These are phyloP conservation scores for Alcis repandata DNA, from an alignment of 2,888 invertebrate genomes.

Conservation along the genomic window DNA sequence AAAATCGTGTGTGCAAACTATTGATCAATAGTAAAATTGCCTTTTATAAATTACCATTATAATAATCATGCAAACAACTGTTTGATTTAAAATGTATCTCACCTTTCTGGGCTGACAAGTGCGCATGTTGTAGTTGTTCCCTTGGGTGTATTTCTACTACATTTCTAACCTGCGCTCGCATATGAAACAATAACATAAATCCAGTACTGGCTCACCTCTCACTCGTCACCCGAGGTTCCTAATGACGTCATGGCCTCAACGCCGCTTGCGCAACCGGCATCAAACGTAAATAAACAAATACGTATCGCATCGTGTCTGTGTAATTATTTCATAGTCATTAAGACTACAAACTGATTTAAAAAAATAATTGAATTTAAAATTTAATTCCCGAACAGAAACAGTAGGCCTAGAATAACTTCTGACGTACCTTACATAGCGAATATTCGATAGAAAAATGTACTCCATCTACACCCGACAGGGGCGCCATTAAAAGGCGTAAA, in stretches of 20 bases:
- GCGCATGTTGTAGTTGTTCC: constrained; percentile 16
- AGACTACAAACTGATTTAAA: background rate
- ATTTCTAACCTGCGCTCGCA: constrained; percentile 40
- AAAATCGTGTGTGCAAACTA: no score
- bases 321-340: constrained; percentile 17
- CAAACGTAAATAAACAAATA: constrained; percentile 73
- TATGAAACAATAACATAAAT: constrained; percentile 44
- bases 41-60: background rate
- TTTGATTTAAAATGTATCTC: constrained; percentile 8
- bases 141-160: constrained; percentile 26
- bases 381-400: no score
- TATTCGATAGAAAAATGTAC: no score
- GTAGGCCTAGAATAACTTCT: no score
- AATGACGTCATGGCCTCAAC: constrained; percentile 66
- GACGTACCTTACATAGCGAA: no score
- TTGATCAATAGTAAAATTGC: no score
- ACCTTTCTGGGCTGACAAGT: background rate
- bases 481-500: no score
- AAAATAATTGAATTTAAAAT: no score
- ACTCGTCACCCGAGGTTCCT: constrained; percentile 59
- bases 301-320: constrained; percentile 22
- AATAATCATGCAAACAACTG: constrained; percentile 15
- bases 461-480: no score
- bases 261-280: constrained; percentile 58
- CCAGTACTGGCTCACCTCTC: constrained; percentile 45